Percentiles rank a stretch among this genome's conserved stretches.
Evolutionary conservation across 2,888 invertebrate species (phyloP).

Genomic region (Drosophila diplacantha): DNA sequence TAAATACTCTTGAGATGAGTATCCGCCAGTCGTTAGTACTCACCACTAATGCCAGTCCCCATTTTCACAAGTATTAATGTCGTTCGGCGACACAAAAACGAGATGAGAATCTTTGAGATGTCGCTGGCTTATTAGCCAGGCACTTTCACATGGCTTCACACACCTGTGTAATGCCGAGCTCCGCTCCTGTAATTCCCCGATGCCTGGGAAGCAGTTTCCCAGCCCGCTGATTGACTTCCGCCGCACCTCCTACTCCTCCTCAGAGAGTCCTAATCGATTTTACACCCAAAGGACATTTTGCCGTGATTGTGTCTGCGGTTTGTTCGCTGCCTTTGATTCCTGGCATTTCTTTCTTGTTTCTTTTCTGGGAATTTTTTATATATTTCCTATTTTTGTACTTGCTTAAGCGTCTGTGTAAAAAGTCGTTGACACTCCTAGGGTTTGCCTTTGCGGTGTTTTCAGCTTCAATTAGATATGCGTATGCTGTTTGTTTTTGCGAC

Average conservation of each 20-base stretch:
- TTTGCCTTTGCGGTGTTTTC: slow-evolving; percentile 40
- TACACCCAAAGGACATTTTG: slow-evolving; percentile 74
- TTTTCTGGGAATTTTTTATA: slow-evolving; percentile 1
- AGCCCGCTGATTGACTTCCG: slow-evolving; percentile 74
- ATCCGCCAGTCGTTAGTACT: slow-evolving; percentile 9
- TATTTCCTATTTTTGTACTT: slow-evolving; percentile 20
- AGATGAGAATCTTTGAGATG: slow-evolving; percentile 35
- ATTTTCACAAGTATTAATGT: slow-evolving; percentile 28
- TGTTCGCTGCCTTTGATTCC: slow-evolving; percentile 58
- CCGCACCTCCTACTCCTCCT: slow-evolving; percentile 10
- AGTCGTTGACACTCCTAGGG: slow-evolving; percentile 20
- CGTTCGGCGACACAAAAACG: slow-evolving; percentile 12
- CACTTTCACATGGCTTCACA: slow-evolving; percentile 34
- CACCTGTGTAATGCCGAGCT: slow-evolving; percentile 37
- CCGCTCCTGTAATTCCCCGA: slow-evolving; percentile 60
- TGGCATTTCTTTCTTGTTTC: slow-evolving; percentile 38
- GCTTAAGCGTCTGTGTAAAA: slow-evolving; percentile 48
- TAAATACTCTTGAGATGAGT: not conserved
- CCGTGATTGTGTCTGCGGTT: slow-evolving; percentile 51
- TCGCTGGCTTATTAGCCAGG: slow-evolving; percentile 38
- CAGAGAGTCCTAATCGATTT: slow-evolving; percentile 72
- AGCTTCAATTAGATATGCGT: slow-evolving; percentile 67
- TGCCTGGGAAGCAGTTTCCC: slow-evolving; percentile 53
- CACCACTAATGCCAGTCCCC: slow-evolving; percentile 5
- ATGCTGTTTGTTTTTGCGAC: slow-evolving; percentile 53